Conservation (phyloP, 2,113 vertebrate species). For the Drymodes brunneopygia region DNA sequence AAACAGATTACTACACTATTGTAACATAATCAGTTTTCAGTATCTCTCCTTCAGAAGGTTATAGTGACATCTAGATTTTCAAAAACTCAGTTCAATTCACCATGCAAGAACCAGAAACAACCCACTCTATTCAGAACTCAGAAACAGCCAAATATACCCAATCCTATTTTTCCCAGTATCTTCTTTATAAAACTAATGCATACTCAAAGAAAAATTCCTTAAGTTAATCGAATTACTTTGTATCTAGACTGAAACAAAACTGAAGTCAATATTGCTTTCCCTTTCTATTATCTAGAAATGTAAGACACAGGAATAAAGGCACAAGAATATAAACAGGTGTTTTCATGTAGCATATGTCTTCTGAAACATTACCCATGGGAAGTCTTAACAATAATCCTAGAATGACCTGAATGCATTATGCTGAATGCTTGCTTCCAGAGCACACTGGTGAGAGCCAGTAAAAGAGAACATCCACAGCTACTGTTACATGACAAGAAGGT, state of each 20-base stretch:
- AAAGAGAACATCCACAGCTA: background rate
- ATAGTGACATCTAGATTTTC: background rate
- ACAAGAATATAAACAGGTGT: background rate
- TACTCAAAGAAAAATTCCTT: background rate
- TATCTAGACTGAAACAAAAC: background rate
- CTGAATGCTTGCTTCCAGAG: background rate
- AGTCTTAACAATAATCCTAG: background rate
- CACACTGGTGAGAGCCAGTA: background rate
- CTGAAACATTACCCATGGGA: background rate
- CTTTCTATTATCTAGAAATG: background rate
- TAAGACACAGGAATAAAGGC: background rate
- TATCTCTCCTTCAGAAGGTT: background rate
- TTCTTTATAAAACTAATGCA: background rate
- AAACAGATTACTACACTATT: background rate
- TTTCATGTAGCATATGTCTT: background rate
- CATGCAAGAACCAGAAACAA: background rate
- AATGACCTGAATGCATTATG: rapidly evolving
- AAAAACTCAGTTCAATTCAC: background rate
- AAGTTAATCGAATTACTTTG: background rate
- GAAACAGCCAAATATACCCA: background rate
- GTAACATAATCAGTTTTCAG: background rate
- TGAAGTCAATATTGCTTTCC: background rate
- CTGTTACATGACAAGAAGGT: background rate
- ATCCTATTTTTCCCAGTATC: background rate
- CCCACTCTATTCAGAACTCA: background rate